phyloP scores from a whole-genome alignment of 1,140 invertebrate species.

The Phymorhynchus buccinoides region DNA sequence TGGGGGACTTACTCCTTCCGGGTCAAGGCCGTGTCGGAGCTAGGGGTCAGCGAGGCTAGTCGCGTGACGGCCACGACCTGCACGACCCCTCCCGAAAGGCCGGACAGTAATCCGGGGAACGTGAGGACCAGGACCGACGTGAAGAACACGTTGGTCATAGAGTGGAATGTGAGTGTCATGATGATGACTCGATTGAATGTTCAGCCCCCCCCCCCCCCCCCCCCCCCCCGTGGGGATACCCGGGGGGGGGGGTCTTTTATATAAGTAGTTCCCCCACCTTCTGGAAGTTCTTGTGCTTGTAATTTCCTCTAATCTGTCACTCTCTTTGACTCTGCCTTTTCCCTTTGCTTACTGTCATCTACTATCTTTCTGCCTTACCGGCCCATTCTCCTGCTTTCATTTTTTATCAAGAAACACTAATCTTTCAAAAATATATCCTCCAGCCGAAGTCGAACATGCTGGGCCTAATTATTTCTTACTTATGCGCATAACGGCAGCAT shows the following conservation, averaged over 20 bases:
- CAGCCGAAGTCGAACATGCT: no score
- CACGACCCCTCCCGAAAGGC: constrained; percentile 90
- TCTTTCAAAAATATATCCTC: no score
- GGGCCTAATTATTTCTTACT: no score
- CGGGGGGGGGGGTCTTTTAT: no score
- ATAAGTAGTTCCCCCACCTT: no score
- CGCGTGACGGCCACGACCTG: constrained; percentile 84
- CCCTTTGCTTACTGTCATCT: background rate
- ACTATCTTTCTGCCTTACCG: background rate
- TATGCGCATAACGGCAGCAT: no score
- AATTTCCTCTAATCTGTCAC: background rate
- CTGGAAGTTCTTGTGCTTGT: no score
- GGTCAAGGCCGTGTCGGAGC: constrained; percentile 93
- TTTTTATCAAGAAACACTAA: no score
- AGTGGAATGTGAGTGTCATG: constrained; percentile 89
- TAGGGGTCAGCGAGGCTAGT: constrained; percentile 91
- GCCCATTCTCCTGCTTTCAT: no score
- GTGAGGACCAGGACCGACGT: constrained; percentile 90
- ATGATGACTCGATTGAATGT: background rate
- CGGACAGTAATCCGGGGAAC: constrained; percentile 95
- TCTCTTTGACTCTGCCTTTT: constrained; percentile 12
- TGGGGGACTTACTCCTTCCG: constrained; percentile 80
- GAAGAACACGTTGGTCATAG: constrained; percentile 93
- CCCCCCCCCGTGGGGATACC: no score
- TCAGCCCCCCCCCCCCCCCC: no score